phyloP scores from a whole-genome alignment of 2,888 invertebrate genomes.

The Lypha dubia region DNA sequence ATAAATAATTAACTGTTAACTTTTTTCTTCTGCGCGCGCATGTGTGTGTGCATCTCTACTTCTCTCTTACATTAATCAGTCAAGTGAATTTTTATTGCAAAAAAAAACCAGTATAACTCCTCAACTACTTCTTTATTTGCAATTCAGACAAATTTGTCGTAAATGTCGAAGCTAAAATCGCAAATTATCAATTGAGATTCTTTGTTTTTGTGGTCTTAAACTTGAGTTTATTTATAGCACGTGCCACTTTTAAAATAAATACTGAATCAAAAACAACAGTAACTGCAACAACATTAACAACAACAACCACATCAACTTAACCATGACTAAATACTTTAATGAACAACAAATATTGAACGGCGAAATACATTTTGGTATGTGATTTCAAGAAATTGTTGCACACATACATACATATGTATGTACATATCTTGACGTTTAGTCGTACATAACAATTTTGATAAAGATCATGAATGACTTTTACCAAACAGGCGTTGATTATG shows the following conservation, averaged over 20 bases:
- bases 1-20: not conserved
- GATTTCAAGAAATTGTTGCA: conserved; percentile 14
- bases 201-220: conserved; percentile 55
- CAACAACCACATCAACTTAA: conserved; percentile 9
- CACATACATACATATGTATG: no score
- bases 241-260: conserved; percentile 60
- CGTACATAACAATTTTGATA: conserved; percentile 5
- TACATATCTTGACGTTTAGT: not conserved
- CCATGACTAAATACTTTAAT: conserved; percentile 12
- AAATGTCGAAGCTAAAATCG: conserved; percentile 11
- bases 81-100: conserved; percentile 13
- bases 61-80: conserved; percentile 29
- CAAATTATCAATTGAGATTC: conserved; percentile 46
- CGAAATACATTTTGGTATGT: conserved; percentile 40
- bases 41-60: not conserved
- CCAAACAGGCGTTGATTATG: conserved; percentile 4
- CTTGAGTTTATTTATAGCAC: conserved; percentile 71
- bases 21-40: not conserved
- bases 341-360: conserved; percentile 25
- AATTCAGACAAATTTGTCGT: conserved; percentile 9
- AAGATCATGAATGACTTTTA: conserved; percentile 31
- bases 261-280: conserved; percentile 23
- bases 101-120: conserved; percentile 19
- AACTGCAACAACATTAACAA: no score
- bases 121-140: conserved; percentile 16